Evolutionary conservation across 2,113 vertebrate genomes (phyloP).

Genomic region (Hoplias malabaricus): DNA sequence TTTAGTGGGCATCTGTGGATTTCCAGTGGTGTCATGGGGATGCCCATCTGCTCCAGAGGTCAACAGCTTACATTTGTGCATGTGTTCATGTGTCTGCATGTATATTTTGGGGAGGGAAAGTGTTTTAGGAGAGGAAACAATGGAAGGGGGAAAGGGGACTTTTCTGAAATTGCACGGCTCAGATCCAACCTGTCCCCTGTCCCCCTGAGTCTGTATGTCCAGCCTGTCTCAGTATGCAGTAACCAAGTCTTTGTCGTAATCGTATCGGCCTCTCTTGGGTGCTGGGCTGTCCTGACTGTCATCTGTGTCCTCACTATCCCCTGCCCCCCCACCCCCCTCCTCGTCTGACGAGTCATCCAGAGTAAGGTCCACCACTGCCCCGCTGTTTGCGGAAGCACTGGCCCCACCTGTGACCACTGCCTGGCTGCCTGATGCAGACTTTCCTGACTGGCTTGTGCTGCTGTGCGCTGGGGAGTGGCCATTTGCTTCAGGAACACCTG

Average conservation of each 20-base stretch:
- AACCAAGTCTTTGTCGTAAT: conserved; percentile 93
- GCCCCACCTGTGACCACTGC: conserved; percentile 57
- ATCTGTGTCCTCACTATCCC: conserved; percentile 92
- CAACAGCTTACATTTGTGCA: conserved; percentile 60
- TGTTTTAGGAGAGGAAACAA: conserved; percentile 58
- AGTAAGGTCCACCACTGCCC: conserved; percentile 92
- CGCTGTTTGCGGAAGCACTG: conserved; percentile 64
- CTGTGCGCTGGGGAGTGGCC: conserved; percentile 82
- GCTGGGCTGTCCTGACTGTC: conserved; percentile 87
- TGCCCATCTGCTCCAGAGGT: conserved; percentile 55
- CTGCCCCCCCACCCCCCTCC: conserved; percentile 79
- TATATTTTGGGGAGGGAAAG: conserved; percentile 48
- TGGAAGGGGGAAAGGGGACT: conserved; percentile 57
- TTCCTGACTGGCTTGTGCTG: conserved; percentile 81
- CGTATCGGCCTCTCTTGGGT: conserved; percentile 87
- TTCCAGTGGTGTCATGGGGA: conserved; percentile 60
- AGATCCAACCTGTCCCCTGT: conserved; percentile 50
- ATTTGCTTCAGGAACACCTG: conserved; percentile 85
- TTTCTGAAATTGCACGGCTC: conserved; percentile 64
- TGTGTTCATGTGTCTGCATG: conserved; percentile 43
- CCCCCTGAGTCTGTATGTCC: conserved; percentile 58
- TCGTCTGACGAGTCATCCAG: conserved; percentile 94
- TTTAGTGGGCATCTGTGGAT: conserved; percentile 49
- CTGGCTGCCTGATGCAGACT: conserved; percentile 74
- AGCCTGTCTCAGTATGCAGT: conserved; percentile 88